Conservation (phyloP, 2,888 invertebrate genomes). For the Strigamia maritima region DNA sequence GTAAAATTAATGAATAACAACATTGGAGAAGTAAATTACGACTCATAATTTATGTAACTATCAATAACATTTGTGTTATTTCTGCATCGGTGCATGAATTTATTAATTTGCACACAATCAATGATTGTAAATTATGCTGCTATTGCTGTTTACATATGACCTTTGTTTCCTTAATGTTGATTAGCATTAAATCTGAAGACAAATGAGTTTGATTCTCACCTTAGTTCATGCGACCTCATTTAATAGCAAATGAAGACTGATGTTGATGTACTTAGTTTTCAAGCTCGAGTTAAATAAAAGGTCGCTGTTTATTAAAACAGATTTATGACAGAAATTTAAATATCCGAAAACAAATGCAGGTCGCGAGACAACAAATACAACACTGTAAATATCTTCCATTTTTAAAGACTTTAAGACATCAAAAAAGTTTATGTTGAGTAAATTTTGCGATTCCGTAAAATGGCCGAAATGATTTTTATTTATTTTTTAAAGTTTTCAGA, state of each 20-base stretch:
- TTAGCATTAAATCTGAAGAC: background rate
- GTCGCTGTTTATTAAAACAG: background rate
- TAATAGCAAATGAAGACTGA: constrained; percentile 1
- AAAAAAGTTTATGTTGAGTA: too few relatives aligned
- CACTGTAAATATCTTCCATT: too few relatives aligned
- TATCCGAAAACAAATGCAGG: background rate
- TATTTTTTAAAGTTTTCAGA: too few relatives aligned
- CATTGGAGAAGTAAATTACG: too few relatives aligned
- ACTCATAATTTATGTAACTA: too few relatives aligned
- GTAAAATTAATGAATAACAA: too few relatives aligned
- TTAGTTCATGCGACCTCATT: background rate
- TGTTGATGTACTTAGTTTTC: background rate
- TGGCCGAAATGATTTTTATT: too few relatives aligned
- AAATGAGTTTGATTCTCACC: background rate
- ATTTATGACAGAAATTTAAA: background rate
- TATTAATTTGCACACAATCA: background rate
- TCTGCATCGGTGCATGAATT: background rate
- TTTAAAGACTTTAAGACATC: too few relatives aligned
- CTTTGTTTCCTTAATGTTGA: background rate
- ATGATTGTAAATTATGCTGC: background rate
- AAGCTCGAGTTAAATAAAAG: background rate
- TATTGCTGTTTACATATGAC: background rate
- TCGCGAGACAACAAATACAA: background rate
- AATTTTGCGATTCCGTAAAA: too few relatives aligned
- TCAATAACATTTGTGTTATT: too few relatives aligned